Base-by-base conservation (phyloP, 2,113 vertebrate species). In the Ellobius talpinus region DNA sequence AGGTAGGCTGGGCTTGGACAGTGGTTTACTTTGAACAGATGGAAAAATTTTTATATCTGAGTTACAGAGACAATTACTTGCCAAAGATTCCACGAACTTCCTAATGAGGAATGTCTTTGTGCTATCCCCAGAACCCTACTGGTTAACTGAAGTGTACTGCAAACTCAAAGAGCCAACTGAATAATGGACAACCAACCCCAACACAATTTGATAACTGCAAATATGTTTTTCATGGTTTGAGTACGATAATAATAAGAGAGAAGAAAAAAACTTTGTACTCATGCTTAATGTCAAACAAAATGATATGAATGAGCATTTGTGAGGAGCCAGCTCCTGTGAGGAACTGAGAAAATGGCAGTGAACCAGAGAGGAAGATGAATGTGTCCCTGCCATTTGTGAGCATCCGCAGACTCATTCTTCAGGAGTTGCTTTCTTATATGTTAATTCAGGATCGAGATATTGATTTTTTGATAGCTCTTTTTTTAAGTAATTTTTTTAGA, bases 1-100 rank as follows among this genome's bases (percentile, higher is more conserved):
- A 47, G 68, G 21, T 31, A 90, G 81, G 33, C 21, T 66, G 90
- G 58, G 72, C 7, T 92, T 92, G 23, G 31, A 92, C n/a, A 10
- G 10, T 52, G 50, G 29, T 85, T 86, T 96, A 94, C 77, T 91
- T 88, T 95, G 61, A 94, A 96, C 63, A 88, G n/a, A 88, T 92
- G 13, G 70, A 90, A 58, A 45, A 70, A 65, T 21, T 11, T 23
- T 92, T 96, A 76, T 72, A 70, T 87, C 50, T 45, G 29, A 96
- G 36, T 39, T 91, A 93, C 21, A 31, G 36, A 87, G 68, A 90
- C 39, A 88, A 93, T 76, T 85, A 84, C 26, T 93, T 24, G n/a
- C 26, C 74, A 61, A 79, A 42, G 33, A 21, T 90, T 93, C 93
- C 76, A 94, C 33, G 12, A 77, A 33, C 90, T 95, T 92, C 92